Evolutionary conservation across 2,113 vertebrate genomes (phyloP).

Genomic region (Toxotes chatareus): DNA sequence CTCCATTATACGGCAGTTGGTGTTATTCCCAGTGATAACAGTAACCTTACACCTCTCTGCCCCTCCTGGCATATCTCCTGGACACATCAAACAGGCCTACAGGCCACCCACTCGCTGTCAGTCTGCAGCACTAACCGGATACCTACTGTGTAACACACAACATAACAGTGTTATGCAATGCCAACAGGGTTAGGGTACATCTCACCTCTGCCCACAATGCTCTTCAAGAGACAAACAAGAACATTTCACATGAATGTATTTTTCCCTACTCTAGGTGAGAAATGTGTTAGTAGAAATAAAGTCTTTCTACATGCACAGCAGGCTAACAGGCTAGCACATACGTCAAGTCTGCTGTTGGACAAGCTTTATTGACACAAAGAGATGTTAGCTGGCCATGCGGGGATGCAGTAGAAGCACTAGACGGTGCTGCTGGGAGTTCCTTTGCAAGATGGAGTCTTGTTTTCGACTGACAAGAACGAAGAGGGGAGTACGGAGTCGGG

Average conservation of each 20-base stretch:
- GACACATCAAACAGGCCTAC: slow-evolving; percentile 68
- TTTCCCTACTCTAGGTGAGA: not conserved
- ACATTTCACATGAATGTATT: slow-evolving; percentile 9
- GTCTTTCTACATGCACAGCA: not conserved
- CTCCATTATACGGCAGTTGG: slow-evolving; percentile 17
- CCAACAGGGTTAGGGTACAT: slow-evolving; percentile 28
- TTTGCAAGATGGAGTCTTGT: slow-evolving; percentile 74
- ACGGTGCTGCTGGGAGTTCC: slow-evolving; percentile 45
- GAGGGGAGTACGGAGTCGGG: not conserved
- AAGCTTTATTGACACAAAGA: slow-evolving; percentile 53
- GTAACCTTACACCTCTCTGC: slow-evolving; percentile 69
- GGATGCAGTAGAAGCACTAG: slow-evolving; percentile 32
- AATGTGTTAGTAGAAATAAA: not conserved
- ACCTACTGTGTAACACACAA: slow-evolving; percentile 74
- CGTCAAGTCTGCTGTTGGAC: slow-evolving; percentile 28
- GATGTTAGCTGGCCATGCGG: slow-evolving; percentile 43
- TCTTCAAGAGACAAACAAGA: slow-evolving; percentile 51
- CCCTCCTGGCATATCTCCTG: slow-evolving; percentile 62
- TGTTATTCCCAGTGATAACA: slow-evolving; percentile 62
- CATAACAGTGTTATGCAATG: slow-evolving; percentile 66
- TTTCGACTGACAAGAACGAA: slow-evolving; percentile 60
- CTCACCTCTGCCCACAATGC: slow-evolving; percentile 39
- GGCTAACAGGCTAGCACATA: slow-evolving; percentile 7
- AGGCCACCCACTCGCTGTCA: slow-evolving; percentile 60
- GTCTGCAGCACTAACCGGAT: slow-evolving; percentile 63